Evolutionary conservation across 2,797 vertebrate species (phyloP), one percentile per base, ranked within the genome.

Genomic region (Tapera naevia): DNA sequence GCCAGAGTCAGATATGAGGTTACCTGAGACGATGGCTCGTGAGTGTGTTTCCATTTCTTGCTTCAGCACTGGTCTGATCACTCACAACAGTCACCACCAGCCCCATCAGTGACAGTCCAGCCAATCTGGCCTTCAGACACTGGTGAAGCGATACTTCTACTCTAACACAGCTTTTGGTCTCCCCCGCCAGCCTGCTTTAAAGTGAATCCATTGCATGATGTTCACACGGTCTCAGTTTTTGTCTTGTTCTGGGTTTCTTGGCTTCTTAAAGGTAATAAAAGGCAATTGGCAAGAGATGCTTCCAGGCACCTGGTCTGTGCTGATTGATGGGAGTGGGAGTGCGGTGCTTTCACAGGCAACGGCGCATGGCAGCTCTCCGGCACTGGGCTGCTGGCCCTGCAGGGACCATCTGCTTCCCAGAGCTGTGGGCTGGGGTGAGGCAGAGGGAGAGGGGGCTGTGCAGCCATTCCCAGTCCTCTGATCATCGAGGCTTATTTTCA

Each of bases 191-290:
- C 80, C 67, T 91, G 94, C 91, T 96, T 95, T 85, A 11, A 91
- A 92, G 39, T 94, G 83, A 91, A 87, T 94, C 93, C 93, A 89
- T 95, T 90, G 86, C 93, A 96, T 96, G 94, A 93, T 94, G 94
- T 91, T 94, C 87, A 95, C 89, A 92, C 7, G 25, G 39, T 86
- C 89, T 96, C 91, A 86, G 57, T 79, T 95, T 96, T 91, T 94
- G 93, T 95, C 93, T 95, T 95, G 96, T 93, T 94, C 88, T 81
- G 95, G 94, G 91, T 96, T 96, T 94, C 93, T 94, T 88, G 95
- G 88, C 61, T 96, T 97, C 96, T 81, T 83, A 76, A 96, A 94
- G 95, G 95, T 96, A 96, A 96, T 96, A 97, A 97, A 97, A 95
- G 93, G 93, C 11, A 10, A 94, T 93, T 97, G 93, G 94, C 94